phyloP scores from a whole-genome alignment of 92 coral and sea anemone species.

The Phenganax subtilis region DNA sequence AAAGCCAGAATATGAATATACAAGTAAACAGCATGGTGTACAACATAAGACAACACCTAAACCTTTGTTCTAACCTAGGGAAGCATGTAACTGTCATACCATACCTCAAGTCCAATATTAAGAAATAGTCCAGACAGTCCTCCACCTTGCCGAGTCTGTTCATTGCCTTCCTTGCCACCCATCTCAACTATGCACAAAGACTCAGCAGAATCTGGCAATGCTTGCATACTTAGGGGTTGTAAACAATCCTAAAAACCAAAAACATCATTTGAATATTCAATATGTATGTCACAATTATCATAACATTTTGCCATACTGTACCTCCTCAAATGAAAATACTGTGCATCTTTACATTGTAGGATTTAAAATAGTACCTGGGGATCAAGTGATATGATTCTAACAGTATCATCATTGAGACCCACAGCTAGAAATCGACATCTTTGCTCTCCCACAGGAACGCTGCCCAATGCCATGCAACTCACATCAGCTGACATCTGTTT shows the following conservation, averaged over 20 bases:
- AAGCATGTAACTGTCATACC: background rate
- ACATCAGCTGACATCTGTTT: slow-evolving; percentile 99
- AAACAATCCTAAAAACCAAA: slow-evolving; percentile 71
- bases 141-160: slow-evolving; percentile 72
- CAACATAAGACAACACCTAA: background rate
- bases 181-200: slow-evolving; percentile 95
- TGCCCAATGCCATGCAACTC: slow-evolving; percentile 97
- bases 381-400: slow-evolving; percentile 92
- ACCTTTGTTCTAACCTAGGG: too few species aligned
- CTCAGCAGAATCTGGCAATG: slow-evolving; percentile 86
- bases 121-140: slow-evolving; percentile 87
- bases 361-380: slow-evolving; percentile 57
- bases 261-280: background rate
- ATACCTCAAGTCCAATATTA: slow-evolving; percentile 87
- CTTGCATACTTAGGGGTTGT: slow-evolving; percentile 98
- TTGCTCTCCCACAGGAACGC: slow-evolving; percentile 89
- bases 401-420: slow-evolving; percentile 95
- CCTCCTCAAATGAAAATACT: background rate
- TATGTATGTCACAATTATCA: background rate
- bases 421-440: slow-evolving; percentile 94
- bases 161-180: slow-evolving; percentile 88
- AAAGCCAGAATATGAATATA: background rate
- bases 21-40: background rate
- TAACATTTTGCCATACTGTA: background rate
- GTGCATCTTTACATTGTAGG: background rate